Evolutionary conservation across 2,113 vertebrate genomes (phyloP), one percentile per base, ranked within the genome.

Genomic region (Callorhinus ursinus): DNA sequence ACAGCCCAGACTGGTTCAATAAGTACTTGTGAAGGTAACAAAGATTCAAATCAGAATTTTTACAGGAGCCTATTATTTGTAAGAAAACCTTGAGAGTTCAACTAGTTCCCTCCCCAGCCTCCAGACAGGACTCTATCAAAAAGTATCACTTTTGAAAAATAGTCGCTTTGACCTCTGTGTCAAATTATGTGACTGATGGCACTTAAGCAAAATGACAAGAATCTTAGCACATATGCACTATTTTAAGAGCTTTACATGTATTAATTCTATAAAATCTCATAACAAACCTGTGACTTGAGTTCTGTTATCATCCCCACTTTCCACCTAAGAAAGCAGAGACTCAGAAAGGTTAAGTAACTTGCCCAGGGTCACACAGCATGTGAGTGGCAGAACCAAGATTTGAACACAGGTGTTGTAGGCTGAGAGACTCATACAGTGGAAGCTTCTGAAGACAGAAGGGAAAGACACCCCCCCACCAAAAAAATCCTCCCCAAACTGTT

Each of bases 1-100:
- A 90, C 22, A 74, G 15, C 63, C 4, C 19, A 84, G 63, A 82
- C 65, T 1, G 1, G 24, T 85, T 93, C 76, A 88, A 71, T 76
- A 90, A 85, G 49, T 49, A 28, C 5, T 93, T 94, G 86, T 28
- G n/a, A 85, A 88, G 16, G 31, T 59, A 95, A 46, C 6, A 7
- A 92, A 90, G 22, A 90, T 0, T 81, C n/a, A 95, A 95, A 90
- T 77, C 72, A 74, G 36, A 81, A 90, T 94, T 77, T 85, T 92
- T 74, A 92, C 1, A 80, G 59, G 49, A 87, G 19, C 19, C 24
- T 83, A 2, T 67, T 74, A 88, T 61, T 95, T 89, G 22, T 24
- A 46, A 55, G 26, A 74, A 95, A 96, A 71, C 4, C 14, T 49
- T 71, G 14, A 79, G 63, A 46, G 15, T 85, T 67, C 82, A 79